Evolutionary conservation across 2,797 vertebrate species (phyloP).

Genomic region (Cottoperca gobio): DNA sequence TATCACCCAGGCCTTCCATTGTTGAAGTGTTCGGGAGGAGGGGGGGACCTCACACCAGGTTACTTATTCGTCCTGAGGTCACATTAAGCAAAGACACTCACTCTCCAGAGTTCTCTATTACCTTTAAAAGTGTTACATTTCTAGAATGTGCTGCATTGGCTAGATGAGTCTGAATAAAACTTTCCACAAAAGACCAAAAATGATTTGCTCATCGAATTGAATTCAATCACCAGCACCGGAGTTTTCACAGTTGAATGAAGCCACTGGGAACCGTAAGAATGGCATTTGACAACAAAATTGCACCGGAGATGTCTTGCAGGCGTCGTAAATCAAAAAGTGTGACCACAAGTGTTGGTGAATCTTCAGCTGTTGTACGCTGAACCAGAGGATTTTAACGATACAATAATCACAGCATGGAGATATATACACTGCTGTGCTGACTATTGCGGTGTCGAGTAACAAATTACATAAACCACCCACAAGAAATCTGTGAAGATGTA

Average conservation of each 20-base stretch:
- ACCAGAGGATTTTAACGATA: conserved; percentile 40
- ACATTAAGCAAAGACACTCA: conserved; percentile 65
- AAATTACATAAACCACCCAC: conserved; percentile 79
- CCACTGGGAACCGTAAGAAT: conserved; percentile 12
- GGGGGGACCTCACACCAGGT: conserved; percentile 59
- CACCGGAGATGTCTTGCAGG: conserved; percentile 19
- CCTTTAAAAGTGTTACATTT: conserved; percentile 36
- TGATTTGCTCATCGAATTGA: conserved; percentile 16
- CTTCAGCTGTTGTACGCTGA: conserved; percentile 38
- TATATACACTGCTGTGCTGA: conserved; percentile 56
- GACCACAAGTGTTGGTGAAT: conserved; percentile 41
- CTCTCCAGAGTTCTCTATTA: conserved; percentile 52
- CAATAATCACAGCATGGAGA: conserved; percentile 47
- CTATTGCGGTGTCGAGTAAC: conserved; percentile 58
- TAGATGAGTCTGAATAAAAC: conserved; percentile 15
- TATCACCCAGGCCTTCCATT: conserved; percentile 59
- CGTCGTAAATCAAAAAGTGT: conserved; percentile 32
- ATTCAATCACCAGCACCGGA: conserved; percentile 8
- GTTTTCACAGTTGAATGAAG: conserved; percentile 24
- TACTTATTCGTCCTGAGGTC: conserved; percentile 73
- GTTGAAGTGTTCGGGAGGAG: conserved; percentile 48
- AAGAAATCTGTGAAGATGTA: conserved; percentile 74
- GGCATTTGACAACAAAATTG: conserved; percentile 33
- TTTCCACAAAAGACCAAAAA: conserved; percentile 28
- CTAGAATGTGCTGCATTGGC: conserved; percentile 28